These are phyloP conservation scores for Labeo rohita DNA, from an alignment of 2,113 vertebrate species.

Conservation along the genomic window DNA sequence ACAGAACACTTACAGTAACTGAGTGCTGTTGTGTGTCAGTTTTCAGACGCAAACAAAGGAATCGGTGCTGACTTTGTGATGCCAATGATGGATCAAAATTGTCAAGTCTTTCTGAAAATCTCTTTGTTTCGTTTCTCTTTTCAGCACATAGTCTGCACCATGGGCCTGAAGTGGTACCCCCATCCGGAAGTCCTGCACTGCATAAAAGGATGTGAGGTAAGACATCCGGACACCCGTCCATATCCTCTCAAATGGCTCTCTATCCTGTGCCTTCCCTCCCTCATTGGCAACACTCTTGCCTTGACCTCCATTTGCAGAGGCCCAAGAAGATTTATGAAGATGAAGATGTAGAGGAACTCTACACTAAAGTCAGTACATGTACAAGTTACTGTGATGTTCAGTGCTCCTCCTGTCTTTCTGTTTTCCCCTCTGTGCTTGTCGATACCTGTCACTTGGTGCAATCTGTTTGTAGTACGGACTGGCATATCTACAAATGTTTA, in stretches of 20 bases:
- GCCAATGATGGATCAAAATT: background rate
- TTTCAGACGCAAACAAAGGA: background rate
- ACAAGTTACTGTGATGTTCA: background rate
- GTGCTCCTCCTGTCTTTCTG: background rate
- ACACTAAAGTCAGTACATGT: constrained; percentile 35
- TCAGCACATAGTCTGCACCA: constrained; percentile 92
- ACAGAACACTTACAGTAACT: background rate
- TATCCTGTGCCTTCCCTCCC: background rate
- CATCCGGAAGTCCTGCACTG: constrained; percentile 90
- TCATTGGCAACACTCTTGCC: constrained; percentile 32
- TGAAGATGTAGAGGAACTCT: constrained; percentile 41
- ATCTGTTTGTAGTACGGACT: background rate
- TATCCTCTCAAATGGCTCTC: constrained; percentile 23
- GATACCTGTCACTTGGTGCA: background rate
- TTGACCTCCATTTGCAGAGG: constrained; percentile 44
- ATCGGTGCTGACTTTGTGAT: background rate
- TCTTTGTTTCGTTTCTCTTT: constrained; percentile 33
- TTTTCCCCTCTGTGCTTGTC: background rate
- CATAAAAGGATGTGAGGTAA: constrained; percentile 97
- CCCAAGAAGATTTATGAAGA: constrained; percentile 39
- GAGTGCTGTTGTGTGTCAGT: background rate
- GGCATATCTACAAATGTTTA: background rate
- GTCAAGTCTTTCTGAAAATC: background rate
- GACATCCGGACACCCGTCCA: constrained; percentile 37
- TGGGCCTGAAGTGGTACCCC: constrained; percentile 94